These are phyloP conservation scores for Microtus richardsoni DNA, from an alignment of 2,113 vertebrate species.

Conservation along the genomic window DNA sequence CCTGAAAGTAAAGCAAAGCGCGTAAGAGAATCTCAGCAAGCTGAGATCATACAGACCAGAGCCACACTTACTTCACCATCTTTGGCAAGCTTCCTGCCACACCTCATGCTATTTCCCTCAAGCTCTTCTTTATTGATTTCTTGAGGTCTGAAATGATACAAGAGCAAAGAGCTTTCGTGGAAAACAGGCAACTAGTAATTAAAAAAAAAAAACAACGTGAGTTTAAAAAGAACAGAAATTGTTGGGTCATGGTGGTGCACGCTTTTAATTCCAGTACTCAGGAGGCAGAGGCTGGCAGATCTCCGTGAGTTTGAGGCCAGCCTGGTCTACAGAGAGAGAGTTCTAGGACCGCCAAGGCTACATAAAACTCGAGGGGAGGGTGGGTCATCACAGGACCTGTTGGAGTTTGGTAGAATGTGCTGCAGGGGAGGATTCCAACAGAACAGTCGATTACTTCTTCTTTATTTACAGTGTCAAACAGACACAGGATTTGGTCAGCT, in stretches of 20 bases:
- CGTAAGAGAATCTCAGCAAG: neutral
- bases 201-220: slow-evolving; percentile 42
- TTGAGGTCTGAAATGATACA: slow-evolving; percentile 90
- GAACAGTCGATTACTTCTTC: neutral
- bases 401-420: neutral
- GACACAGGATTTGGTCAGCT: neutral
- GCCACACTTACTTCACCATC: slow-evolving; percentile 95
- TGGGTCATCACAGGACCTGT: neutral
- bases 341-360: neutral
- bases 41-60: slow-evolving; percentile 4
- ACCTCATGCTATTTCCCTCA: slow-evolving; percentile 96
- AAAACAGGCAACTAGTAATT: slow-evolving; percentile 34
- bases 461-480: neutral
- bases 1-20: neutral
- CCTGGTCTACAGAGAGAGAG: neutral
- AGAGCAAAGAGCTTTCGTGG: slow-evolving; percentile 53
- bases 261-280: neutral
- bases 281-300: neutral
- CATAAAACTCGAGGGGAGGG: too few species aligned
- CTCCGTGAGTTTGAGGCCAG: neutral
- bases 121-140: slow-evolving; percentile 97
- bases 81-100: slow-evolving; percentile 96
- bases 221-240: slow-evolving; percentile 54
- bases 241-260: neutral
- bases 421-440: neutral